Evolutionary conservation across 1,140 invertebrate genomes (phyloP).

Genomic region (Macrotrachela quadricornifera): DNA sequence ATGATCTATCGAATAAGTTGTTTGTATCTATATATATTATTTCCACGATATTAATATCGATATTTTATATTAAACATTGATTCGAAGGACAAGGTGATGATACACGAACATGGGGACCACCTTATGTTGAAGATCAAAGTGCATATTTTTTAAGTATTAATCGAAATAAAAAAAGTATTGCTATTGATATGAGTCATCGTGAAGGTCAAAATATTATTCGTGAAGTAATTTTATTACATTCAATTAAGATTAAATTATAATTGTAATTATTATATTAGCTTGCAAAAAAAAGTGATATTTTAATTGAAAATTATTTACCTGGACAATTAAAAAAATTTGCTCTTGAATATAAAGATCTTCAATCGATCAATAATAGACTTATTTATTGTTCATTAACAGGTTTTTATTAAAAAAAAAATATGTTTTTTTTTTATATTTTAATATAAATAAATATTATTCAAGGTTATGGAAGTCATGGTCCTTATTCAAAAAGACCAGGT

Average conservation of each 20-base stretch:
- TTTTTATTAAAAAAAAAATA: slow-evolving; percentile 11
- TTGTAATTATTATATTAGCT: slow-evolving; percentile 15
- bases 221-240: neutral
- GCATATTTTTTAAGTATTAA: slow-evolving; percentile 70
- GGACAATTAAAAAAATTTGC: slow-evolving; percentile 55
- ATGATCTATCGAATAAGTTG: no score
- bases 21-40: no score
- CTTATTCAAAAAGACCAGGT: slow-evolving; percentile 59
- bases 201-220: neutral
- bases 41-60: no score
- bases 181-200: neutral
- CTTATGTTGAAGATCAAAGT: slow-evolving; percentile 50
- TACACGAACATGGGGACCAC: slow-evolving; percentile 71
- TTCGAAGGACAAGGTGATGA: slow-evolving; percentile 60
- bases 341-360: slow-evolving; percentile 55
- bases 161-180: slow-evolving; percentile 51
- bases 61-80: no score
- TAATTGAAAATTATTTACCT: slow-evolving; percentile 83
- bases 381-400: slow-evolving; percentile 82
- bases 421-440: neutral
- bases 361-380: slow-evolving; percentile 47
- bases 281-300: slow-evolving; percentile 53
- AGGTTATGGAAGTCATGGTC: slow-evolving; percentile 62
- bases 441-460: slow-evolving; percentile 5
- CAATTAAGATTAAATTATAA: neutral